A percentile compares a stretch with the other conserved stretches of the same genome.
These are phyloP conservation scores for Salmo trutta DNA, from an alignment of 2,797 vertebrate genomes.

Conservation along the genomic window DNA sequence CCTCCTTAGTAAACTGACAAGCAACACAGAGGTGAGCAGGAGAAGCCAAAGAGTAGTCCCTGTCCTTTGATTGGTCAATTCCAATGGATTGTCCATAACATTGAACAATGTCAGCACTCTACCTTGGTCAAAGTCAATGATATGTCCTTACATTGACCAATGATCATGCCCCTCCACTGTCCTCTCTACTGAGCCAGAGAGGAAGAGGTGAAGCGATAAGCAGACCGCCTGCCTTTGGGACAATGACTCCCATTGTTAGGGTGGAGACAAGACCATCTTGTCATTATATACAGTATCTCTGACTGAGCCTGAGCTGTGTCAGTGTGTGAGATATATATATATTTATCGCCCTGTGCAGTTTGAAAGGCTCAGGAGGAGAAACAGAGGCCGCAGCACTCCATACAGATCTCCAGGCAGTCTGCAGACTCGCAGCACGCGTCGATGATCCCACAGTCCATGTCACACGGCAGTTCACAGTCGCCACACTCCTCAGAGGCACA, in stretches of 20 bases:
- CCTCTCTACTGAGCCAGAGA: no score
- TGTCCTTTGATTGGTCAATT: not conserved
- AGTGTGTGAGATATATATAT: no score
- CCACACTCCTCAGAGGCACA: slow-evolving; percentile 92
- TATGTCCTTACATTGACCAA: not conserved
- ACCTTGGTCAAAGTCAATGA: slow-evolving; percentile 32
- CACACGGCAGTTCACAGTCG: slow-evolving; percentile 95
- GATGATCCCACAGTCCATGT: slow-evolving; percentile 98
- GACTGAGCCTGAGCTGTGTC: no score
- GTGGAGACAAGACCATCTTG: no score
- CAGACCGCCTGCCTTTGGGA: no score
- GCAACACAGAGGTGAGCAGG: slow-evolving; percentile 24
- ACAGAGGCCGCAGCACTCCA: slow-evolving; percentile 98
- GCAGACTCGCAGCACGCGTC: slow-evolving; percentile 98
- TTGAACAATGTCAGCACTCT: no score
- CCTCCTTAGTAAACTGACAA: slow-evolving; percentile 23
- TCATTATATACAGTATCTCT: no score
- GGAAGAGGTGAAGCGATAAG: no score
- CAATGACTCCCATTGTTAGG: no score
- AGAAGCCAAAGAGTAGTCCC: not conserved
- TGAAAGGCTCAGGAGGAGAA: slow-evolving; percentile 88
- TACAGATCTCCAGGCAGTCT: slow-evolving; percentile 98
- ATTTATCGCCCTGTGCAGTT: not conserved
- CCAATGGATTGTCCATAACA: not conserved
- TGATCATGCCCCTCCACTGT: slow-evolving; percentile 22